These are phyloP conservation scores for Bombus haemorrhoidalis DNA, from an alignment of 1,140 invertebrate genomes.

Conservation along the genomic window DNA sequence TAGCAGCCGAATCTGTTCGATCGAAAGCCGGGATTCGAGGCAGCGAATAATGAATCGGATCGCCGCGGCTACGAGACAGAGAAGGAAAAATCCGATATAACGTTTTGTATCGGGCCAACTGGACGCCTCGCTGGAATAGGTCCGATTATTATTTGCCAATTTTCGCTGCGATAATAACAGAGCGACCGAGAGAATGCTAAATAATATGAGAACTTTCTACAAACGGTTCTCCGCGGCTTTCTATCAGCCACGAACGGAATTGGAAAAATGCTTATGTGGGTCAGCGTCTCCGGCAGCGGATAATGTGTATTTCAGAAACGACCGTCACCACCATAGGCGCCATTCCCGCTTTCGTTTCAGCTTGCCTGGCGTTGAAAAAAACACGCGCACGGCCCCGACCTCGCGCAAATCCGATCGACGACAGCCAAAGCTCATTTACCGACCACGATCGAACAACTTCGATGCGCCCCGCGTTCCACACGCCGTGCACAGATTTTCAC, in stretches of 20 bases:
- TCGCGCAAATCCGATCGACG: slow-evolving; percentile 45
- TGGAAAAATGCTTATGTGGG: slow-evolving; percentile 79
- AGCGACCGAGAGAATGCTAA: slow-evolving; percentile 74
- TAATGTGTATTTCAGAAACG: slow-evolving; percentile 76
- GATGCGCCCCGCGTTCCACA: neutral
- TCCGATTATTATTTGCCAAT: slow-evolving; percentile 79
- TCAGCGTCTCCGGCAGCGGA: slow-evolving; percentile 69
- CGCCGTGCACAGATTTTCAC: slow-evolving; percentile 50
- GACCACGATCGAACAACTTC: neutral
- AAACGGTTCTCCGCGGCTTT: slow-evolving; percentile 73
- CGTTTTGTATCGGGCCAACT: too few species aligned
- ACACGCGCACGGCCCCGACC: neutral
- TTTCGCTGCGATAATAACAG: slow-evolving; percentile 71
- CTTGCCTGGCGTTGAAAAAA: slow-evolving; percentile 15
- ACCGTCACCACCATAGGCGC: slow-evolving; percentile 19
- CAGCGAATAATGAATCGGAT: slow-evolving; percentile 9
- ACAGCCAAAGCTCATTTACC: too few species aligned
- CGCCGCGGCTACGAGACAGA: neutral
- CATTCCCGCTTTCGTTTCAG: slow-evolving; percentile 69
- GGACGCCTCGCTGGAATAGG: slow-evolving; percentile 37
- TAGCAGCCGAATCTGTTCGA: neutral
- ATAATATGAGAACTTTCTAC: slow-evolving; percentile 81
- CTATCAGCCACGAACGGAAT: slow-evolving; percentile 76
- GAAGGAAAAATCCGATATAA: neutral
- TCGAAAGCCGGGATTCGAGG: neutral